phyloP scores from a whole-genome alignment of 2,797 vertebrate species.

The Ceyx erithaca region DNA sequence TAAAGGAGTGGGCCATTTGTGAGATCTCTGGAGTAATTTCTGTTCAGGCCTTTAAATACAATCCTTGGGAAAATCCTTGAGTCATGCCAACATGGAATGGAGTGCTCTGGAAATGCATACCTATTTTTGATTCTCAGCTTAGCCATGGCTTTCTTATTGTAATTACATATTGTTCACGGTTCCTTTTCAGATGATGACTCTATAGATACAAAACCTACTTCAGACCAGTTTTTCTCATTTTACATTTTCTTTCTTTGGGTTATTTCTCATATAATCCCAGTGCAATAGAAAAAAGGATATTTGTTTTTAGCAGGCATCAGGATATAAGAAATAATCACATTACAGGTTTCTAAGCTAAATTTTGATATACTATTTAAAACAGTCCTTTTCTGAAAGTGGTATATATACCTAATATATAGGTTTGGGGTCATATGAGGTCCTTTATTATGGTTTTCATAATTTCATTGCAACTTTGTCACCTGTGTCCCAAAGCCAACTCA shows the following conservation, averaged over 20 bases:
- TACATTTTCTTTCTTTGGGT: accelerated
- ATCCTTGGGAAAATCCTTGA: accelerated
- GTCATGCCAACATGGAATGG: not conserved
- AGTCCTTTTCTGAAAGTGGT: not conserved
- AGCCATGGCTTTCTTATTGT: not conserved
- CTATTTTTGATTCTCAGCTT: not conserved
- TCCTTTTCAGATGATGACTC: not conserved
- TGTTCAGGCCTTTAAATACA: not conserved
- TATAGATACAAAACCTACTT: not conserved
- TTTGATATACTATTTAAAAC: not conserved
- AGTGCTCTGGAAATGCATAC: not conserved
- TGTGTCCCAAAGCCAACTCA: not conserved
- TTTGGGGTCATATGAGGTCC: not conserved
- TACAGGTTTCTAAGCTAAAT: not conserved
- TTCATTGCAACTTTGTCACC: slow-evolving; percentile 21
- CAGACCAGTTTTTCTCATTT: accelerated
- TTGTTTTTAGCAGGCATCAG: not conserved
- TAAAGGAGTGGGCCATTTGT: not conserved
- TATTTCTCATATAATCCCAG: not conserved
- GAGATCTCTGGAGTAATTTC: not conserved
- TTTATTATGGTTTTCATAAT: not conserved
- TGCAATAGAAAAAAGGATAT: not conserved
- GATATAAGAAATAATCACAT: not conserved
- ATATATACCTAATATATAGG: not conserved
- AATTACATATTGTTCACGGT: accelerated